Evolutionary conservation across 2,888 invertebrate species (phyloP).

Genomic region (Diogma glabrata): DNA sequence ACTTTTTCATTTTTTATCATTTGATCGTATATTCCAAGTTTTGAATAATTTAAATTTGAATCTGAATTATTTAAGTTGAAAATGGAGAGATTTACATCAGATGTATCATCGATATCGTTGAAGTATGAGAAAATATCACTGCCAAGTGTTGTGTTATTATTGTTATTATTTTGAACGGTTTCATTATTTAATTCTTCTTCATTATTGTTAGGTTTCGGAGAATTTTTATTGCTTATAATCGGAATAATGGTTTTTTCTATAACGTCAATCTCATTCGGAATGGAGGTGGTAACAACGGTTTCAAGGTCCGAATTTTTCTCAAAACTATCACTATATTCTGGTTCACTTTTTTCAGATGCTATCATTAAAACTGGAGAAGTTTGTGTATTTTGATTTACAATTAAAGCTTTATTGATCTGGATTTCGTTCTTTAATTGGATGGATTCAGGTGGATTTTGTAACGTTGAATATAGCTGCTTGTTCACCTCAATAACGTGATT

Average conservation of each 20-base stretch:
- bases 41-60: conserved; percentile 26
- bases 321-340: conserved; percentile 11
- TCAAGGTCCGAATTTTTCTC: conserved; percentile 1
- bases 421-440: background rate
- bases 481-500: conserved; percentile 29
- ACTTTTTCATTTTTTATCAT: conserved; percentile 55
- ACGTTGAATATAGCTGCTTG: conserved; percentile 23
- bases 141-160: background rate
- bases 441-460: conserved; percentile 8
- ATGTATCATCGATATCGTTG: conserved; percentile 3
- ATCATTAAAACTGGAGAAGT: background rate
- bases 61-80: conserved; percentile 23
- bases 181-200: background rate
- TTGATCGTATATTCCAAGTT: conserved; percentile 41
- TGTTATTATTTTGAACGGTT: background rate
- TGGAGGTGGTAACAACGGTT: background rate
- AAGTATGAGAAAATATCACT: conserved; percentile 5
- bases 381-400: conserved; percentile 6
- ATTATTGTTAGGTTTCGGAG: no score
- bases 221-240: background rate
- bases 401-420: no score
- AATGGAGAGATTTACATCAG: background rate
- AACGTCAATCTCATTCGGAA: background rate
- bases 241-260: conserved; percentile 4
- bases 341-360: background rate